Evolutionary conservation across 2,113 vertebrate genomes (phyloP), one percentile per base, ranked within the genome.

Genomic region (Aramus guarauna): DNA sequence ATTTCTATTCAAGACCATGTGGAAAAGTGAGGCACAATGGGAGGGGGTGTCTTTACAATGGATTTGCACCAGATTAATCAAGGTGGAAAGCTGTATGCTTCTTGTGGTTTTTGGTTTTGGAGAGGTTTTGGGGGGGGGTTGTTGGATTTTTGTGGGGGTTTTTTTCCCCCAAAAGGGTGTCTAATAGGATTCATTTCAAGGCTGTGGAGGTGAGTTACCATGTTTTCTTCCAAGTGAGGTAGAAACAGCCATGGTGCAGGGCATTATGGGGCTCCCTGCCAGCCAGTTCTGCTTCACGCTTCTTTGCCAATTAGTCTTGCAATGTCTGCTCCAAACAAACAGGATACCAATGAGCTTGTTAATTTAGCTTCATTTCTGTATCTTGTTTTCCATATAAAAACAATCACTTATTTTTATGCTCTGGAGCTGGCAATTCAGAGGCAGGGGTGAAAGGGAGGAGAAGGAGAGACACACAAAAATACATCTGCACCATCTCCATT

Each of bases 171-270:
- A 92, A 73, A 85, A 85, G 71, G 53, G 73, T n/a, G 30, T 72
- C 90, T 96, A 98, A 98, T 92, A 95, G 96, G 96, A 98, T 98
- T 97, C 97, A 92, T 95, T 91, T 92, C 88, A 75, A 96, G 90
- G 78, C 94, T 91, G 85, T 91, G 92, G 94, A 97, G 76, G 56
- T 63, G 75, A 91, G 83, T 62, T 80, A 88, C 43, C 39, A 37
- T 53, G 34, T 13, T 78, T 83, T 45, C 50, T 92, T 78, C 52
- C 60, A 80, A 60, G 89, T 20, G 15, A 84, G 41, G 58, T 76
- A 94, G 59, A 83, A 69, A 79, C 78, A 73, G 96, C 85, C 94
- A 96, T 9, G 47, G 36, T 63, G 39, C 59, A 36, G 37, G 71
- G 64, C 47, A 58, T 58, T 72, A 67, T 2, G 9, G 67, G 37